These are phyloP conservation scores for Melanotaenia boesemani DNA, from an alignment of 2,797 vertebrate genomes.

Conservation along the genomic window DNA sequence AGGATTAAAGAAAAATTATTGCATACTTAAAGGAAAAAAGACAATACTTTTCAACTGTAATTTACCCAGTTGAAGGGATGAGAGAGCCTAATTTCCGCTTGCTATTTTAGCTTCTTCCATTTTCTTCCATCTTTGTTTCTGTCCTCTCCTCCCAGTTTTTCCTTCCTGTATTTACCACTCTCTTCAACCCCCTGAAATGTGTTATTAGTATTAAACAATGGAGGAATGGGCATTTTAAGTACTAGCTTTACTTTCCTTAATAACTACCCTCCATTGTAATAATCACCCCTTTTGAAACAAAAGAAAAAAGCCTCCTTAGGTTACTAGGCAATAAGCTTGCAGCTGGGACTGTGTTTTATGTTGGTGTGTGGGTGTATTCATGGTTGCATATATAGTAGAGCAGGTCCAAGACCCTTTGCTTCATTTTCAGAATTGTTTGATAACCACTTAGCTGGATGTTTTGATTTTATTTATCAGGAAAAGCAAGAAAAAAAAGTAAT, in stretches of 20 bases:
- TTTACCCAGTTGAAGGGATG: slow-evolving; percentile 30
- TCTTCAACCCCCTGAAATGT: slow-evolving; percentile 70
- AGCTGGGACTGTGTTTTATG: slow-evolving; percentile 60
- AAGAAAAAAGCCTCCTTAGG: slow-evolving; percentile 53
- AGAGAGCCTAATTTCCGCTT: slow-evolving; percentile 43
- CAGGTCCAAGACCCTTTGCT: slow-evolving; percentile 22
- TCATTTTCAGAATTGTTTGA: background rate
- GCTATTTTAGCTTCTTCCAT: slow-evolving; percentile 59
- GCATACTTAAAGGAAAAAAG: slow-evolving; percentile 25
- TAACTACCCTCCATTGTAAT: slow-evolving; percentile 73
- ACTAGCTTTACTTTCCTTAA: slow-evolving; percentile 75
- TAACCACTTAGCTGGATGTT: background rate
- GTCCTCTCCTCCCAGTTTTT: slow-evolving; percentile 50
- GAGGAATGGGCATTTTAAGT: slow-evolving; percentile 71
- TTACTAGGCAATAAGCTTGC: slow-evolving; percentile 66
- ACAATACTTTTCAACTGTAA: slow-evolving; percentile 25
- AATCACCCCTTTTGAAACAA: slow-evolving; percentile 70
- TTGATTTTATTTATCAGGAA: background rate
- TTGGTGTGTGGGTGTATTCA: slow-evolving; percentile 35
- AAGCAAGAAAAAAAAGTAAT: slow-evolving; percentile 5
- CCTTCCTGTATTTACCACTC: slow-evolving; percentile 69
- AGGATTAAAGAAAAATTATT: slow-evolving; percentile 14
- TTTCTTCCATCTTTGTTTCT: slow-evolving; percentile 34
- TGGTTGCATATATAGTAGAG: slow-evolving; percentile 29
- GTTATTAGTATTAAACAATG: slow-evolving; percentile 79